Percentiles rank a stretch among this genome's conserved stretches.
Evolutionary conservation across 2,113 vertebrate species (phyloP).

Genomic region (Mormyrus lacerda): DNA sequence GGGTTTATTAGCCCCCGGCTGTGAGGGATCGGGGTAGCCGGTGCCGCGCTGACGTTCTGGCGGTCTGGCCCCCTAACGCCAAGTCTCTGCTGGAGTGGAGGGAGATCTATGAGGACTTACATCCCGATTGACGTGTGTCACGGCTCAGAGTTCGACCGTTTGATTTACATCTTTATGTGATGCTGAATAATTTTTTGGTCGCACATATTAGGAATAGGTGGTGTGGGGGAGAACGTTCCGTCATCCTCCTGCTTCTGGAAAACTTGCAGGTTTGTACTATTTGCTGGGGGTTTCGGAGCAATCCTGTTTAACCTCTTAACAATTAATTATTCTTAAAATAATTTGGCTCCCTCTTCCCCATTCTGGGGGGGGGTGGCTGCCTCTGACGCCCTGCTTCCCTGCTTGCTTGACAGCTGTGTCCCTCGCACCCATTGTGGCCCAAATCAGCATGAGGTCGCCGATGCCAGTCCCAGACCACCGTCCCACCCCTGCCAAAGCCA

Average conservation of each 20-base stretch:
- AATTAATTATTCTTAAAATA: conserved; percentile 21
- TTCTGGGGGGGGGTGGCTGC: neutral
- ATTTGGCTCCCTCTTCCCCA: conserved; percentile 27
- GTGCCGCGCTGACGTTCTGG: neutral
- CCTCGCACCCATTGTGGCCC: neutral
- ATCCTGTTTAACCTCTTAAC: conserved; percentile 36
- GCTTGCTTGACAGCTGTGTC: neutral
- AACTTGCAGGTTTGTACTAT: neutral
- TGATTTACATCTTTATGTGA: neutral
- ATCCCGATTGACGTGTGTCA: neutral
- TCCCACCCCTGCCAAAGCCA: neutral
- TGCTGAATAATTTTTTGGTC: neutral
- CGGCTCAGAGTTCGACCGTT: neutral
- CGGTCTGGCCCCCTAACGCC: neutral
- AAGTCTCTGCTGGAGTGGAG: neutral
- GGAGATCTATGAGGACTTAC: neutral
- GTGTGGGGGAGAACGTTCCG: neutral
- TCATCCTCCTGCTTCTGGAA: neutral
- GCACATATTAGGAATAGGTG: neutral
- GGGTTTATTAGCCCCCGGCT: neutral
- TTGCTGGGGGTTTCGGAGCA: neutral
- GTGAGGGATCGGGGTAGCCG: neutral
- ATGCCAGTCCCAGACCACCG: neutral
- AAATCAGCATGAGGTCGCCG: neutral
- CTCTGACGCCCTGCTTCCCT: neutral